Evolutionary conservation across 2,113 vertebrate genomes (phyloP).

Genomic region (Cettia cetti): DNA sequence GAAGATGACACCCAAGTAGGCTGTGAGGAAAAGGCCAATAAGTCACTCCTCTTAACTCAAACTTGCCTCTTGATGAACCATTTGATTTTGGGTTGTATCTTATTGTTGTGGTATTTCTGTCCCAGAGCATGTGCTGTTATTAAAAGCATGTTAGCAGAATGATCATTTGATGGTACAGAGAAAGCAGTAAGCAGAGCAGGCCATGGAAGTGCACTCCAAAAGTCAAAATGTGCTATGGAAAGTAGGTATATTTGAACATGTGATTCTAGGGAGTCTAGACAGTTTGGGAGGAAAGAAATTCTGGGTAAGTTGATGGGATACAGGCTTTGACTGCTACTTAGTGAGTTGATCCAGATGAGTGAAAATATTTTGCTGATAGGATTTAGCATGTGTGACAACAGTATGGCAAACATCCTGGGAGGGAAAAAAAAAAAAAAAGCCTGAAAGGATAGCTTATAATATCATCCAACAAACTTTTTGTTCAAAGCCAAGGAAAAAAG

Average conservation of each 20-base stretch:
- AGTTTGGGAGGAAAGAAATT: neutral
- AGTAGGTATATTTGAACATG: neutral
- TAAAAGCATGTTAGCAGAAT: neutral
- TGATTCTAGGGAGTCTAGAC: neutral
- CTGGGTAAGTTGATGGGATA: neutral
- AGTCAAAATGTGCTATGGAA: neutral
- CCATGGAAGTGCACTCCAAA: neutral
- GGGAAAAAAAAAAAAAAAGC: neutral
- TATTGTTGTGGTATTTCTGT: conserved; percentile 17
- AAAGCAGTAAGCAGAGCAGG: neutral
- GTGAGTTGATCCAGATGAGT: conserved; percentile 21
- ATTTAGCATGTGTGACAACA: neutral
- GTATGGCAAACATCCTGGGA: neutral
- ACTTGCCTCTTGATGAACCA: neutral
- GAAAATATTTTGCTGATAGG: conserved; percentile 14
- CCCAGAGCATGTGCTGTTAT: neutral
- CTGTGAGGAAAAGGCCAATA: neutral
- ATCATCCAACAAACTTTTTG: neutral
- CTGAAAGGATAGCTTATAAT: neutral
- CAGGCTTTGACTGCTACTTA: neutral
- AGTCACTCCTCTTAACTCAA: neutral
- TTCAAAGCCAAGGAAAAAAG: neutral
- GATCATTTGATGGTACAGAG: neutral
- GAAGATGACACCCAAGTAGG: conserved; percentile 43
- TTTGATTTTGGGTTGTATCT: neutral